Evolutionary conservation across 2,113 vertebrate species (phyloP), one percentile per base, ranked within the genome.

Genomic region (Entelurus aequoreus): DNA sequence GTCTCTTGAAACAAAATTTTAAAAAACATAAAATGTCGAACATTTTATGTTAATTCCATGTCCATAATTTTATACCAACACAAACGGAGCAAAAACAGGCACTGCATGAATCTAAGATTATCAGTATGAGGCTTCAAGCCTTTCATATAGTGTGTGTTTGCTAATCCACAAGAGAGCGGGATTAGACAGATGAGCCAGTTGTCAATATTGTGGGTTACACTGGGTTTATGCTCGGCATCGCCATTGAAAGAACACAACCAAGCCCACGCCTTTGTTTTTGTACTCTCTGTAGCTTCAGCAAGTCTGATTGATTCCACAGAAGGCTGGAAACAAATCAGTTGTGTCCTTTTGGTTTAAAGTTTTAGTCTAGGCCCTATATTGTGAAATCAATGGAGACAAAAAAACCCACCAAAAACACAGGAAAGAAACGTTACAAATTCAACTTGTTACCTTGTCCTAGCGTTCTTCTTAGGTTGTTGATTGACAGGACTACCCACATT

Each of bases 391-490:
- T 16, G 16, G 48, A 13, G 19, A 35, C 48, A 61, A 58, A 40
- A 49, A 28, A 28, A 28, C 1, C 28, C 14, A 14, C 28, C 21
- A 62, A 65, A 63, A 65, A 60, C 19, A 65, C 40, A 60, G 70
- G 19, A 35, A 54, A 50, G 61, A 56, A 60, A 28, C 53, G 21
- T 62, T 63, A 63, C 0, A 50, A 35, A 53, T 12, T 47, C 58
- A 54, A 49, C 62, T 36, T 1, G 68, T 87, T 91, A 99, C 96
- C 96, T 94, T 89, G 97, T 99, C 77, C 95, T 89, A 75, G 96
- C 94, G 84, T 95, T 98, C 90, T 99, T 99, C 91, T 99, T 99
- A 72, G 97, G 97, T 71, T 99, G 97, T 60, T 98, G 96, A 85
- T 94, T 98, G 83, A 99, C 95, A 0, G 96, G 96, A 81, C 96